Percentiles rank a stretch among this genome's conserved stretches.
These are phyloP conservation scores for Andrena flavipes DNA, from an alignment of 2,888 invertebrate genomes.

Conservation along the genomic window DNA sequence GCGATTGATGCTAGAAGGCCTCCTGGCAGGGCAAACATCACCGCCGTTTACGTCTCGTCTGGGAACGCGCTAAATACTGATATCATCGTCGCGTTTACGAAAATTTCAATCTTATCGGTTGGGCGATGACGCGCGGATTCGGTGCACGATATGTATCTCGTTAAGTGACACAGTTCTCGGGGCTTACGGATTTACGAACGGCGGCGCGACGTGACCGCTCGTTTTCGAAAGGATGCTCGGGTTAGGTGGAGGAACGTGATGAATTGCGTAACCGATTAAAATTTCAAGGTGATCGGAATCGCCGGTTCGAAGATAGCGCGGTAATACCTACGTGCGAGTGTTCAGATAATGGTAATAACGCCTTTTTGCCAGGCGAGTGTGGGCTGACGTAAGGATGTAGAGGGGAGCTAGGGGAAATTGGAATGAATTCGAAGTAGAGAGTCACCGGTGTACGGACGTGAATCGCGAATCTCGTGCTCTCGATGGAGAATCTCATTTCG, in stretches of 20 bases:
- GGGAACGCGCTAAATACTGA: not conserved
- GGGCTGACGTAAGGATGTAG: no score
- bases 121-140: not conserved
- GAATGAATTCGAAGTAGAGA: not conserved
- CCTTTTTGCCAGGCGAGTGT: not conserved
- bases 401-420: no score
- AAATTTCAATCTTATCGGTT: conserved; percentile 2
- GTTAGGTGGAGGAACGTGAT: not conserved
- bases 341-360: not conserved
- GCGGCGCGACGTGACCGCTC: not conserved
- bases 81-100: not conserved
- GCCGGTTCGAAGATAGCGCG: not conserved
- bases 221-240: not conserved
- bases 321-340: not conserved
- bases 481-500: not conserved
- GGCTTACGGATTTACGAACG: not conserved
- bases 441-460: not conserved
- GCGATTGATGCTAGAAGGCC: not conserved
- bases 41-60: not conserved
- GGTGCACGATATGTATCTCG: not conserved
- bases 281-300: not conserved
- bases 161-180: conserved; percentile 6
- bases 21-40: not conserved
- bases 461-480: not conserved
- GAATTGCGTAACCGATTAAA: not conserved